phyloP scores from a whole-genome alignment of 2,888 invertebrate species.

The Pseudanteris insignis region DNA sequence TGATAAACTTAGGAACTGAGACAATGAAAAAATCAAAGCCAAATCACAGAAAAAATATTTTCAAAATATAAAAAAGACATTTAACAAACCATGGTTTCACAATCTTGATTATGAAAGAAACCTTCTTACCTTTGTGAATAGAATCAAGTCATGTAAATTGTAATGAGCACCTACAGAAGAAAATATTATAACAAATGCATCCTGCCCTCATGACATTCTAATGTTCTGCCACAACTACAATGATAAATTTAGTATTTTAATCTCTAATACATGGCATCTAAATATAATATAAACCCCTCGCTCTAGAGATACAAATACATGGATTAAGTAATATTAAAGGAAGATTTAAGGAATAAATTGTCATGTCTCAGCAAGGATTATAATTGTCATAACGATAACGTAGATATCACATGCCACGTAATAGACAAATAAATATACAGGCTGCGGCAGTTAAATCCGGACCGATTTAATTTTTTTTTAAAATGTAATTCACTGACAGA shows the following conservation, averaged over 20 bases:
- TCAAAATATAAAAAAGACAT: neutral
- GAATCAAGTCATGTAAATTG: neutral
- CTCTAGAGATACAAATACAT: neutral
- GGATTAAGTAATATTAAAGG: no score
- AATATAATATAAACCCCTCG: no score
- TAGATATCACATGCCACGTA: no score
- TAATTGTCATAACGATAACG: no score
- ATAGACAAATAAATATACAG: no score
- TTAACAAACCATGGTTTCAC: slow-evolving; percentile 4
- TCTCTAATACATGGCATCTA: neutral
- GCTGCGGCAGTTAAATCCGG: no score
- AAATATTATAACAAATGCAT: no score
- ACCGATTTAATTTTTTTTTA: no score
- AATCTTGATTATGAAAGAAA: neutral
- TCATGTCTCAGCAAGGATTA: no score
- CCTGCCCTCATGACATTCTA: no score
- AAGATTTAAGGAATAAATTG: no score
- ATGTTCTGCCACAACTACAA: neutral
- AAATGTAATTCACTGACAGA: no score
- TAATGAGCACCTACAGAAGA: neutral
- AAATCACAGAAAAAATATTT: slow-evolving; percentile 3
- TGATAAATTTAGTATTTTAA: neutral
- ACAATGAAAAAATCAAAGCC: neutral
- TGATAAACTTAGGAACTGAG: neutral
- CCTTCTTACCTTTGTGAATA: slow-evolving; percentile 5